Conservation (phyloP, 2,113 vertebrate genomes). For the Notarius lentiginosus region DNA sequence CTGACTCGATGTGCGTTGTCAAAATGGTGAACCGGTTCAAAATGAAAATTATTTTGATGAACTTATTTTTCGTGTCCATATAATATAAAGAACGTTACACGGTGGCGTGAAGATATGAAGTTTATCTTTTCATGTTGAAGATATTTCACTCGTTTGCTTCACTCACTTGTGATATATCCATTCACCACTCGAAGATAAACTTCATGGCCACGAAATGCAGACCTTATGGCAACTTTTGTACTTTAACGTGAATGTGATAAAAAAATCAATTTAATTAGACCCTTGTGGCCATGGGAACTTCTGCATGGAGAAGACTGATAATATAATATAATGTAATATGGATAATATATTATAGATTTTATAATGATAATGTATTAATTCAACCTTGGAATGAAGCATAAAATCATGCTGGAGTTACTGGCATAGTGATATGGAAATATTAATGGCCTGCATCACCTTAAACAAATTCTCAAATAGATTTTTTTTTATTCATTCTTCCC, state of each 20-base stretch:
- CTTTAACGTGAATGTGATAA: not conserved
- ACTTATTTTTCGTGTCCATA: no score
- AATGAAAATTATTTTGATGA: no score
- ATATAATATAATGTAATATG: not conserved
- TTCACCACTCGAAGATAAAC: no score
- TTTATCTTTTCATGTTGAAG: no score
- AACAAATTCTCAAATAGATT: not conserved
- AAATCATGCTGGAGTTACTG: not conserved
- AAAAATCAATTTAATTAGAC: slow-evolving; percentile 6
- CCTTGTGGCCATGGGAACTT: not conserved
- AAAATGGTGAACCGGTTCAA: no score
- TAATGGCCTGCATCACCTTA: not conserved
- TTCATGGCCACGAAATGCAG: not conserved
- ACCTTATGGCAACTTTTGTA: not conserved
- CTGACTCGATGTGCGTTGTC: no score
- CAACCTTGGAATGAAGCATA: not conserved
- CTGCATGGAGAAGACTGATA: not conserved
- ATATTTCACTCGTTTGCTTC: no score
- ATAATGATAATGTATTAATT: not conserved
- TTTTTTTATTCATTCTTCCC: not conserved
- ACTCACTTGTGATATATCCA: no score
- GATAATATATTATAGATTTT: not conserved
- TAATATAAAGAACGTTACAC: no score
- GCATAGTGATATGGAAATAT: not conserved
- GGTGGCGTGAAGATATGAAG: no score